phyloP scores from a whole-genome alignment of 2,797 vertebrate genomes.

The Hippocampus kuda region DNA sequence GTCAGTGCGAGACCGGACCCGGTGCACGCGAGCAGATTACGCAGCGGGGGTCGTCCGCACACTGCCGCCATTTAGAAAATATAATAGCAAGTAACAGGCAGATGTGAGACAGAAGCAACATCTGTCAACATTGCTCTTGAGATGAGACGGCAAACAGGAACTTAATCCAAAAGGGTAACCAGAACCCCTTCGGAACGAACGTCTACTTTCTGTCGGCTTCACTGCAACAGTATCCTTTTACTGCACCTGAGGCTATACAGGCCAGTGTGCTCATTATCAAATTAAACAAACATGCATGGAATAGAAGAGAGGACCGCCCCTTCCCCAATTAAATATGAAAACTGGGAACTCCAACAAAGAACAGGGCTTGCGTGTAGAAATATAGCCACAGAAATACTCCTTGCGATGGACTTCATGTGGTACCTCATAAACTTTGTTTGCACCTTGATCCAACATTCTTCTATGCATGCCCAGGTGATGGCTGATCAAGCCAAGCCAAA shows the following conservation, averaged over 20 bases:
- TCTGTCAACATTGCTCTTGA: conserved; percentile 43
- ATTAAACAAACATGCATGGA: conserved; percentile 53
- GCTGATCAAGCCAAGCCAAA: conserved; percentile 21
- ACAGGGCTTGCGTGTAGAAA: conserved; percentile 16
- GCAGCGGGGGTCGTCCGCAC: conserved; percentile 30
- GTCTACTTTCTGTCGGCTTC: conserved; percentile 52
- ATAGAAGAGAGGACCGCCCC: conserved; percentile 30
- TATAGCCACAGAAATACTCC: conserved; percentile 23
- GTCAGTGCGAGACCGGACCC: conserved; percentile 12
- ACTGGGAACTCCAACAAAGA: conserved; percentile 25
- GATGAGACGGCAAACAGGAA: conserved; percentile 47
- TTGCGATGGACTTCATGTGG: conserved; percentile 19
- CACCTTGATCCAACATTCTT: conserved; percentile 9
- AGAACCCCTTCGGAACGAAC: conserved; percentile 58
- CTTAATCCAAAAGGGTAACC: conserved; percentile 60
- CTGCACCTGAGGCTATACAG: conserved; percentile 53
- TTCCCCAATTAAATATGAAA: conserved; percentile 34
- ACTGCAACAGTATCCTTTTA: conserved; percentile 56
- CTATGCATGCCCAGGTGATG: conserved; percentile 19
- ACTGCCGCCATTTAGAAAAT: conserved; percentile 42
- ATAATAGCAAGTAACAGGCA: conserved; percentile 42
- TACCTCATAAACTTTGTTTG: conserved; percentile 17
- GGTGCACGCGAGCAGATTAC: conserved; percentile 22
- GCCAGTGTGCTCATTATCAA: conserved; percentile 57
- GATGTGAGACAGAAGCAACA: conserved; percentile 45